Evolutionary conservation across 2,797 vertebrate species (phyloP).

Genomic region (Lepilemur ruficaudatus): DNA sequence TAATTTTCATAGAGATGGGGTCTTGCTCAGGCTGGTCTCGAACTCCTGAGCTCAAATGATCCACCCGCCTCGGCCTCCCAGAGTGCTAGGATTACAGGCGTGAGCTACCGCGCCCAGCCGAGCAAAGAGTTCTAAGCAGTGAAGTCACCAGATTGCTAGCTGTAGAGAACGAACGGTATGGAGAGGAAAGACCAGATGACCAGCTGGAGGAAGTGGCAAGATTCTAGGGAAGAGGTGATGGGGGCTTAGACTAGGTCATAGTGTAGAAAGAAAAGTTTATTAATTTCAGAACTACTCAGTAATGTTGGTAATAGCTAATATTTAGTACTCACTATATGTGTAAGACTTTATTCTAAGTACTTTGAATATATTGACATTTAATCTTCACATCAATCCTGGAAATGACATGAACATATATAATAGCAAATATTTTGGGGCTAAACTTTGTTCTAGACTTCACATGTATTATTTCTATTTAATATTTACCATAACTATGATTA

Average conservation of each 20-base stretch:
- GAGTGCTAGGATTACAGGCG: too few species aligned
- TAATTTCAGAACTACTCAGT: background rate
- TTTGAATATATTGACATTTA: background rate
- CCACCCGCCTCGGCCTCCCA: too few species aligned
- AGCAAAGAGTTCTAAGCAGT: background rate
- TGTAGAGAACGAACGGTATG: background rate
- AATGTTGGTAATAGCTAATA: background rate
- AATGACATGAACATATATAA: background rate
- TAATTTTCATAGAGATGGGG: too few species aligned
- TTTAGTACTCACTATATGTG: background rate
- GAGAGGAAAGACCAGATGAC: background rate
- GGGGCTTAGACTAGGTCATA: background rate
- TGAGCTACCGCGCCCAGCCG: too few species aligned
- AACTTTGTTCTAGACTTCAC: background rate
- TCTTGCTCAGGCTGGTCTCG: too few species aligned
- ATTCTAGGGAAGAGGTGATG: background rate
- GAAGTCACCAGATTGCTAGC: background rate
- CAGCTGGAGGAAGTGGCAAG: background rate
- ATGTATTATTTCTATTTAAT: background rate
- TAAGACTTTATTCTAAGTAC: background rate
- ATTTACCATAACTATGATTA: background rate
- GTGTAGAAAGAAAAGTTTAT: background rate
- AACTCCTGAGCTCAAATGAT: too few species aligned
- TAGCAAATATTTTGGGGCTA: background rate
- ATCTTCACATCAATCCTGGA: background rate